Base-by-base conservation (phyloP, 2,113 vertebrate genomes). In the Osmerus mordax region DNA sequence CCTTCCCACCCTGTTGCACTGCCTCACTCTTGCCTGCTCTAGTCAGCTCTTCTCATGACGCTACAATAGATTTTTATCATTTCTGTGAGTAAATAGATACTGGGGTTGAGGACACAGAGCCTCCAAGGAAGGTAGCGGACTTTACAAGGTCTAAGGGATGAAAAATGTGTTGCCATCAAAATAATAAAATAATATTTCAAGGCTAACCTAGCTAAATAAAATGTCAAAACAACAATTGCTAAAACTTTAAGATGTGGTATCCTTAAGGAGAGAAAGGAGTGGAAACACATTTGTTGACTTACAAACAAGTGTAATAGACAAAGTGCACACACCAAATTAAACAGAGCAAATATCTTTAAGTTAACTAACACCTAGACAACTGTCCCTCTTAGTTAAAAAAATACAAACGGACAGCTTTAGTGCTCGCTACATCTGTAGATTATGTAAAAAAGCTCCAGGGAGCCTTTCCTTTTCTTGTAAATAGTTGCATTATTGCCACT, bases 181-280 rank as follows among this genome's bases (percentile, higher is more conserved):
- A 32, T 86, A 87, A 88, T 79, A 81, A 76, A 76, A 4, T 56
- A 41, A 69, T 28, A 65, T 41, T 70, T 73, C 63, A 18, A 65
- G 63, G 63, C 16, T 41, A 62, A 73, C 65, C 63, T 15, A 78
- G 78, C 79, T 74, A 59, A 78, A 74, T 32, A 67, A 18, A 15
- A 77, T 51, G 6, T 53, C 64, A 16, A 25, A 74, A 77, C 72
- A 67, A 66, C 3, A 21, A 6, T 64, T 72, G 75, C 69, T 7
- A 36, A 36, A 36, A 36, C 32, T 28, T 28, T 36, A 36, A 36
- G 32, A 36, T 36, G 32, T 36, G 7, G 7, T 36, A 36, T 36
- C 32, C 32, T 36, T 3, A 4, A 36, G 32, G 1, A 36, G 7
- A 7, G 71, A 29, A 52, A 76, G 53, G n/a, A 59, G 19, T 21